Percentiles rank a stretch among this genome's conserved stretches.
Evolutionary conservation across 2,888 invertebrate genomes (phyloP).

Genomic region (Philopedon plagiatum): DNA sequence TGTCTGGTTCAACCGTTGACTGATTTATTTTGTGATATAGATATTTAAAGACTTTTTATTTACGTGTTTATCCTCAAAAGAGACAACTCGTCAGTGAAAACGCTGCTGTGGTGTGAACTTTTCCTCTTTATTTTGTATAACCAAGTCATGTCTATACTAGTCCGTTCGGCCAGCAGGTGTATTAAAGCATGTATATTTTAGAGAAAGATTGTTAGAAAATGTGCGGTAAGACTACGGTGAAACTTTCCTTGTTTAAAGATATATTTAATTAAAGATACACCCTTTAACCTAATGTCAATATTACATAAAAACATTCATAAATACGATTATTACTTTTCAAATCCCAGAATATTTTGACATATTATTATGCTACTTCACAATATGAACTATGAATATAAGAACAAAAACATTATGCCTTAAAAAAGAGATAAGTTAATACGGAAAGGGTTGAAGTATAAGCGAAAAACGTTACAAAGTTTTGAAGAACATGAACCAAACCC

Average conservation of each 20-base stretch:
- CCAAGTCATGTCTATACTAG: conserved; percentile 62
- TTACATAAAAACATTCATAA: too few relatives aligned
- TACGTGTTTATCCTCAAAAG: conserved; percentile 29
- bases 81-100: conserved; percentile 40
- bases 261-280: too few relatives aligned
- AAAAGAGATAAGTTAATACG: too few relatives aligned
- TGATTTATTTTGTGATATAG: conserved; percentile 29
- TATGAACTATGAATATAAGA: too few relatives aligned
- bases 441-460: too few relatives aligned
- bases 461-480: too few relatives aligned
- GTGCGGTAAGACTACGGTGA: conserved; percentile 31
- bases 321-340: too few relatives aligned
- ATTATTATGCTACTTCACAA: too few relatives aligned
- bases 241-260: conserved; percentile 13
- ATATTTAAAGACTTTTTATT: conserved; percentile 30
- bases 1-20: conserved; percentile 61
- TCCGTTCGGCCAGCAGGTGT: conserved; percentile 62
- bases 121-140: conserved; percentile 45
- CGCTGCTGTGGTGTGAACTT: conserved; percentile 42
- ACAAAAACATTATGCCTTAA: too few relatives aligned
- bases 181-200: conserved; percentile 28
- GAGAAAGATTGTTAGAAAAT: conserved; percentile 32
- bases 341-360: too few relatives aligned
- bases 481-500: too few relatives aligned
- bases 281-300: too few relatives aligned